Base-by-base conservation (phyloP, 2,797 vertebrate species). In the Fundulus diaphanus region DNA sequence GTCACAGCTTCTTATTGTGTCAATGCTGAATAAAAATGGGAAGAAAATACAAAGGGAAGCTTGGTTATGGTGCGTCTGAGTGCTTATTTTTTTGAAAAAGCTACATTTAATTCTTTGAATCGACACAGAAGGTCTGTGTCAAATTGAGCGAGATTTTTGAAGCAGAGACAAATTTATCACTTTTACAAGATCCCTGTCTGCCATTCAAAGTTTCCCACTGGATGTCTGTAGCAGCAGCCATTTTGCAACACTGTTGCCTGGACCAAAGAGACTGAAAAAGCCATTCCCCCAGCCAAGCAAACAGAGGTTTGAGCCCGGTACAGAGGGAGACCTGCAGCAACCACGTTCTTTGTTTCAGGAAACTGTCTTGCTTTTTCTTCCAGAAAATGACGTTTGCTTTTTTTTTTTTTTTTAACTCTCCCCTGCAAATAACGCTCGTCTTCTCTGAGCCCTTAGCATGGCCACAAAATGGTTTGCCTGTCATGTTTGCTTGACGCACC, bases 161-260 rank as follows among this genome's bases (percentile, higher is more conserved):
- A 57, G 76, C 48, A 37, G 65, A 73, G 54, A 76, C 81, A 81
- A 81, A 83, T 89, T 82, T 84, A 81, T 78, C 85, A 77, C 76
- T 80, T 78, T 70, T 44, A 80, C 54, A 73, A 81, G 78, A 82
- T 88, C 84, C 82, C 80, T 66, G 83, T 84, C 87, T 93, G 92
- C 87, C 91, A 92, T 92, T 93, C 89, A 93, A 93, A 94, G 91
- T 93, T 93, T 91, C 82, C 86, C 87, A 88, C 89, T 90, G 87
- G 83, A 90, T 88, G 86, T 87, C 84, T 92, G 56, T 40, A 90
- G 93, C 90, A 94, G 94, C 94, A 94, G 94, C 94, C 94, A 94
- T 94, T 94, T 94, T 94, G 92, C 88, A 93, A 82, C 72, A 81
- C 88, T 87, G 83, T 86, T 83, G 90, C 85, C 89, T 88, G 86